Percentiles rank a stretch among this genome's conserved stretches.
phyloP scores from a whole-genome alignment of 2,113 vertebrate species.

The Myiopsitta monachus region DNA sequence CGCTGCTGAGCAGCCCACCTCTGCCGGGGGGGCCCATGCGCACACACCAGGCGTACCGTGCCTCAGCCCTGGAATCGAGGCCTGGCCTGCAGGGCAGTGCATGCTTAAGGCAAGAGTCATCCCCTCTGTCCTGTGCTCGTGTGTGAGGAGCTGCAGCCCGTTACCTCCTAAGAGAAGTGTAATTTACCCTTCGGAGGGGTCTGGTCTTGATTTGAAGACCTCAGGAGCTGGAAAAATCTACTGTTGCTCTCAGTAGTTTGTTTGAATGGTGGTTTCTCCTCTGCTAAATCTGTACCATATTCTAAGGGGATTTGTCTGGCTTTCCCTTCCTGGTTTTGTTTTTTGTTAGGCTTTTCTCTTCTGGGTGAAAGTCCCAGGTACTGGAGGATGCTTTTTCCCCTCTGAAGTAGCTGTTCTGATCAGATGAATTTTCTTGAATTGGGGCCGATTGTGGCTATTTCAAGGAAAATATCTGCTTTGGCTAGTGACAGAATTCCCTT shows the following conservation, averaged over 20 bases:
- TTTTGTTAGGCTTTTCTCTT: background rate
- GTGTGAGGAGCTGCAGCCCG: background rate
- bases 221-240: constrained; percentile 27
- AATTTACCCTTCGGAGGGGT: background rate
- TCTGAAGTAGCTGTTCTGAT: background rate
- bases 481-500: background rate
- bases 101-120: no score
- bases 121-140: background rate
- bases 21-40: background rate
- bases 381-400: background rate
- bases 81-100: background rate
- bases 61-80: background rate
- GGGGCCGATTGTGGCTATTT: background rate
- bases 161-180: background rate
- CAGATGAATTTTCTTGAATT: background rate
- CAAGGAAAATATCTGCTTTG: background rate
- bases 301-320: background rate
- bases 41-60: fast-evolving
- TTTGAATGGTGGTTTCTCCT: constrained; percentile 41
- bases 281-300: constrained; percentile 14
- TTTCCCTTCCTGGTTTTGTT: background rate
- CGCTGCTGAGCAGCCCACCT: background rate
- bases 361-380: background rate
- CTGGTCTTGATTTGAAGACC: constrained; percentile 53
- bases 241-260: background rate